Base-by-base conservation (phyloP, 2,113 vertebrate species). In the Cygnus buccinator region DNA sequence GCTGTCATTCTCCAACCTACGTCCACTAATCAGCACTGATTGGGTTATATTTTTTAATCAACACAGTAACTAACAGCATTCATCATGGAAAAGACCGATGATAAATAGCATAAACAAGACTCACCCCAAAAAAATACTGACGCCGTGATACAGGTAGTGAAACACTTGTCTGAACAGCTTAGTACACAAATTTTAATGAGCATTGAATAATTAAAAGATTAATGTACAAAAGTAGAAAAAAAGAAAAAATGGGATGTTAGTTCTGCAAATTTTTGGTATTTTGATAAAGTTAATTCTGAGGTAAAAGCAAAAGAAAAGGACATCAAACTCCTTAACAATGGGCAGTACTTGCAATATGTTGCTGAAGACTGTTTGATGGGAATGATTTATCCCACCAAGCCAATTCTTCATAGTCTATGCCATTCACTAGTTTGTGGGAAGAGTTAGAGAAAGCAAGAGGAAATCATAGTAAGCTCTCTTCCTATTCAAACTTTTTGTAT, bases 201-300 rank as follows among this genome's bases (percentile, higher is more conserved):
- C 23, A 82, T 52, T 68, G 48, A 82, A 84, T 43, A 57, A 52
- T 22, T 22, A 83, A 84, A 84, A 77, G 7, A 62, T 12, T 1
- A 67, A 78, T 8, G 19, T 23, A 82, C 1, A 41, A 28, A 78
- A 82, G 18, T 9, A 81, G 11, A 20, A 72, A 86, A 37, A 66
- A 39, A 46, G 15, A 22, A 55, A 52, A 71, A 31, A 3, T 4
- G 2, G 26, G 0, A 29, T 2, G 1, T 3, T 54, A 77, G 15
- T 50, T 93, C 71, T 67, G 13, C 15, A 78, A 67, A 43, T 57
- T 84, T 50, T 75, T 15, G 39, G 37, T 74, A 37, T 80, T 93
- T 89, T 88, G 41, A 11, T 37, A 62, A 74, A 84, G 77, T 8
- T 4, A 90, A 76, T 66, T 66, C 20, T 41, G 31, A 89, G 95